Base-by-base conservation (phyloP, 2,797 vertebrate species). In the Amblyopsis hoosieri region DNA sequence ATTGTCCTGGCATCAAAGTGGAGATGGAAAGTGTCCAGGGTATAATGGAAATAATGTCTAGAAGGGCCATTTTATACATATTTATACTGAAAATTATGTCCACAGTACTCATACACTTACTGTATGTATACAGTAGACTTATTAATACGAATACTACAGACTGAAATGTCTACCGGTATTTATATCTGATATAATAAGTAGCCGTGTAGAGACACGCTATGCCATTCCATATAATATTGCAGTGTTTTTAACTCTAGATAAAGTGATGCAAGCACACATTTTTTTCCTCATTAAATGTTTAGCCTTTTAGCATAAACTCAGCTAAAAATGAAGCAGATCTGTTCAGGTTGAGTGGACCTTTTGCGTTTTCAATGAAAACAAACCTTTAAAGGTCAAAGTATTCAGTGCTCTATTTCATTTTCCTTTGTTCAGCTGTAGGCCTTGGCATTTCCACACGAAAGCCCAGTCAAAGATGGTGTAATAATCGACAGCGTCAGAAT, bases 1-100 rank as follows among this genome's bases (percentile, higher is more conserved):
- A 70, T 52, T 54, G 49, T 46, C 71, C 78, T 85, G 75, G 86
- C 89, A 81, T 89, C 86, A 90, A 87, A 89, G 81, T 62, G 72
- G 76, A 79, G 42, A 45, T 71, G 79, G 81, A 85, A 83, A 77
- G 66, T 67, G 60, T 57, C 46, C 74, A 17, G 54, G 61, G 62
- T 52, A 58, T 68, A 19, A n/a, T 52, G 46, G 74, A 79, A 80
- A 75, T 57, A 60, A 33, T 64, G 63, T 53, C 57, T 74, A 69
- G 64, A 45, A 56, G 61, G 67, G 67, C 69, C 13, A 74, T 81
- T 87, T 86, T 86, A 68, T 73, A 82, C 55, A 9, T 14, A 12
- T 47, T 62, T 72, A 66, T 76, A 70, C 54, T 50, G 47, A 33
- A 13, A 64, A 51, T 50, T 51, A 47, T 31, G 37, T 47, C 50